These are phyloP conservation scores for Hystrix brachyura DNA, from an alignment of 2,113 vertebrate species.

Conservation along the genomic window DNA sequence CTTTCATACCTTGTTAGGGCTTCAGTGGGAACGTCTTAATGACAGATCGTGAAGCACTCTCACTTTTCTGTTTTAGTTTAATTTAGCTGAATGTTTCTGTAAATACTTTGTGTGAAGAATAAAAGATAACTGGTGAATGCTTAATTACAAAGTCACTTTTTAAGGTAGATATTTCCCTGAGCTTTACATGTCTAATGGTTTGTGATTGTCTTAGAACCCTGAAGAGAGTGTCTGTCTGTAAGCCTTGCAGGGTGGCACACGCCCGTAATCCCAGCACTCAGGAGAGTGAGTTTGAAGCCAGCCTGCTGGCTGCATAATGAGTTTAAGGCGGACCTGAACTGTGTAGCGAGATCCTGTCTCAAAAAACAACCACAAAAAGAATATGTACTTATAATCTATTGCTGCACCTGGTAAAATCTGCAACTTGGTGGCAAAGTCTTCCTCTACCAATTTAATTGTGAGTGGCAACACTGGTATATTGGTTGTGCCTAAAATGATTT, in stretches of 20 bases:
- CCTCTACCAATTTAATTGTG: slow-evolving; percentile 22
- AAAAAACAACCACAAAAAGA: background rate
- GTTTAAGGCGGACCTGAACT: background rate
- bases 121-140: slow-evolving; percentile 21
- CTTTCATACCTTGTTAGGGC: slow-evolving; percentile 58
- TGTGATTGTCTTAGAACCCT: slow-evolving; percentile 47
- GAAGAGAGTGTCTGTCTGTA: background rate
- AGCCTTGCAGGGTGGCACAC: background rate
- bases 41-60: slow-evolving; percentile 41
- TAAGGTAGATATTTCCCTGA: slow-evolving; percentile 22
- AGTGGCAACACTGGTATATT: background rate
- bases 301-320: background rate
- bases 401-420: background rate
- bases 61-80: slow-evolving; percentile 52
- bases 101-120: slow-evolving; percentile 43
- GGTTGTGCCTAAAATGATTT: background rate
- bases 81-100: slow-evolving; percentile 63
- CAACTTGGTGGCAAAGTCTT: background rate
- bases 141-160: slow-evolving; percentile 59
- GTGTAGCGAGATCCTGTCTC: background rate
- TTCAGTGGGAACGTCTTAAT: slow-evolving; percentile 40
- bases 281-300: background rate
- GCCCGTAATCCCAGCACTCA: background rate
- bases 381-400: background rate
- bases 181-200: slow-evolving; percentile 42